These are phyloP conservation scores for Threskiornis aethiopicus DNA, from an alignment of 2,797 vertebrate genomes.

Conservation along the genomic window DNA sequence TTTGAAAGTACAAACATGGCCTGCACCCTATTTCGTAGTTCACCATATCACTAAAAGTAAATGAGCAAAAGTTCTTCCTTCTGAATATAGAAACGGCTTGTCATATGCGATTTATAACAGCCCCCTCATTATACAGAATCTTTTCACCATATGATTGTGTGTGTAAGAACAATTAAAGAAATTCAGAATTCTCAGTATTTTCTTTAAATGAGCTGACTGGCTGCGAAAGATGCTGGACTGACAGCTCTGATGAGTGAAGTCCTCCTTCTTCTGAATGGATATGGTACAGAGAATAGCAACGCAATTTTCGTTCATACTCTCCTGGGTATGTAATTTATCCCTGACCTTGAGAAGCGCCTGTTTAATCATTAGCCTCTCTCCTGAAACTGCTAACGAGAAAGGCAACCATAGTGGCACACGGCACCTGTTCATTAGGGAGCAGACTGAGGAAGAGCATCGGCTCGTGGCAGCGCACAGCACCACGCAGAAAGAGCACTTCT, in stretches of 20 bases:
- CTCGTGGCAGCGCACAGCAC: neutral
- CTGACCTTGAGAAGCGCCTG: neutral
- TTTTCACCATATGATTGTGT: neutral
- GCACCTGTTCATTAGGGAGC: neutral
- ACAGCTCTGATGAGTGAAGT: neutral
- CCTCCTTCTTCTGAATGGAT: neutral
- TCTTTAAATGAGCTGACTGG: neutral
- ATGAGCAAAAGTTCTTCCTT: neutral
- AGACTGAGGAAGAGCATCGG: neutral
- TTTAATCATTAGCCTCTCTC: neutral
- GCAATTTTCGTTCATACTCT: neutral
- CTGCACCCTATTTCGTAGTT: neutral
- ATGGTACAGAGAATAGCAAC: neutral
- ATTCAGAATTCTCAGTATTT: neutral
- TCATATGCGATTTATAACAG: neutral
- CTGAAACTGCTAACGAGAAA: constrained; percentile 13
- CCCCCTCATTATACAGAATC: neutral
- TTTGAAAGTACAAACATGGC: neutral
- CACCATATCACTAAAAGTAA: neutral
- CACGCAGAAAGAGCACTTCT: fast-evolving
- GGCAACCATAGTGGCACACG: neutral
- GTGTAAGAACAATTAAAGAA: neutral
- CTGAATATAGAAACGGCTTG: neutral
- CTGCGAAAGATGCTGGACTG: neutral
- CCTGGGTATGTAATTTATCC: neutral